These are phyloP conservation scores for Agonopterix subpropinquella DNA, from an alignment of 2,888 invertebrate species.

Conservation along the genomic window DNA sequence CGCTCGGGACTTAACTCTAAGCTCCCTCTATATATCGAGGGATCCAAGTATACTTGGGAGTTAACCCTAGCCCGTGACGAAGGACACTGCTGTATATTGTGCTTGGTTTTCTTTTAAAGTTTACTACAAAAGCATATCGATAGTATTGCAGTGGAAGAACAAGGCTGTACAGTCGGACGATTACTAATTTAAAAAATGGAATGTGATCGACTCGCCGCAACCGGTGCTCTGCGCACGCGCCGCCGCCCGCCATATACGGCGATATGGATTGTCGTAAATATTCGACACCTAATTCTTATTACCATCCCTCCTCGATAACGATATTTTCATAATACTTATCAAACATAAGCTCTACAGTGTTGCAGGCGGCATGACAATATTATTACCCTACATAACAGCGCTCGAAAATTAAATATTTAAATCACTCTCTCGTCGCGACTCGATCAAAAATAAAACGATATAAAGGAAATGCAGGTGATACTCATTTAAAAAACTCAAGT, in stretches of 20 bases:
- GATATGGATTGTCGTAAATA: slow-evolving; percentile 39
- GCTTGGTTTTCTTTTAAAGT: too few relatives aligned
- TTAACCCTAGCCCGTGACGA: too few relatives aligned
- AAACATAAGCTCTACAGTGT: too few relatives aligned
- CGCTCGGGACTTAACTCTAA: too few relatives aligned
- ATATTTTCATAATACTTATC: slow-evolving; percentile 11
- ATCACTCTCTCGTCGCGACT: slow-evolving; percentile 24
- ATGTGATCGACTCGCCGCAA: slow-evolving; percentile 38
- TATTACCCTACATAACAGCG: slow-evolving; percentile 11
- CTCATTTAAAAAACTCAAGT: slow-evolving; percentile 28
- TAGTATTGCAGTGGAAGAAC: slow-evolving; percentile 23
- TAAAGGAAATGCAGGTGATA: slow-evolving; percentile 47
- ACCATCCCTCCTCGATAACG: slow-evolving; percentile 14
- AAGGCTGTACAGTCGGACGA: slow-evolving; percentile 20
- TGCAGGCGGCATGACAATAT: too few relatives aligned
- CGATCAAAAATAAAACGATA: slow-evolving; percentile 36
- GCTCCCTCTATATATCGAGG: too few relatives aligned
- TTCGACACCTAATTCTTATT: slow-evolving; percentile 53
- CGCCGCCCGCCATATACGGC: slow-evolving; percentile 32
- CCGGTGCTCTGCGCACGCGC: slow-evolving; percentile 35
- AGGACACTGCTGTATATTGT: too few relatives aligned
- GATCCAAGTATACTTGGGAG: too few relatives aligned
- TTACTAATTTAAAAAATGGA: slow-evolving; percentile 42
- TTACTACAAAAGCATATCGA: too few relatives aligned
- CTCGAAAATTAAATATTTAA: slow-evolving; percentile 39